Conservation (phyloP, 2,113 vertebrate genomes). For the Larimichthys crocea region DNA sequence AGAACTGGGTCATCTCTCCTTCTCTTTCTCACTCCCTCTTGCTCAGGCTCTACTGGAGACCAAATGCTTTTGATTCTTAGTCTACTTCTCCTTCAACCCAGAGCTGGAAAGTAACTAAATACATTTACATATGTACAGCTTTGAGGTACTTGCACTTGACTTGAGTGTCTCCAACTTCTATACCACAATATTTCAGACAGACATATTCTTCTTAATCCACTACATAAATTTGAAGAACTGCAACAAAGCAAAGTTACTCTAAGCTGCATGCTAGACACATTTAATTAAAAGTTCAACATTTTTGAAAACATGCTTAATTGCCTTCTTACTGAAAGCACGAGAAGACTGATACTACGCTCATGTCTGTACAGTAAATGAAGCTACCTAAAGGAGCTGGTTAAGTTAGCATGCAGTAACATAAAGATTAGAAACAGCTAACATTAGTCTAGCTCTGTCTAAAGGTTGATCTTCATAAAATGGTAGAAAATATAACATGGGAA, state of each 20-base stretch:
- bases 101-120: slow-evolving; percentile 18
- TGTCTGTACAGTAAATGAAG: not conserved
- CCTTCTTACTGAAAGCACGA: not conserved
- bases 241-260: not conserved
- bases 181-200: not conserved
- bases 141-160: not conserved
- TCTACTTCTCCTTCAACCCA: slow-evolving; percentile 39
- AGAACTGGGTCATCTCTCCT: slow-evolving; percentile 82
- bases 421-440: not conserved
- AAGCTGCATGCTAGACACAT: not conserved
- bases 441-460: not conserved
- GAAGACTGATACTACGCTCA: not conserved
- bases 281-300: not conserved
- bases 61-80: slow-evolving; percentile 59
- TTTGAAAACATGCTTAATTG: not conserved
- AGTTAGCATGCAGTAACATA: not conserved
- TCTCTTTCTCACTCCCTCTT: slow-evolving; percentile 61
- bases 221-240: not conserved
- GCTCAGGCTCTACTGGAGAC: slow-evolving; percentile 56
- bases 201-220: not conserved
- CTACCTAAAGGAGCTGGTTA: not conserved
- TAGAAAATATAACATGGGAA: too few relatives aligned
- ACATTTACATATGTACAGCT: slow-evolving; percentile 8
- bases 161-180: slow-evolving; percentile 2
- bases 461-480: too few relatives aligned